phyloP scores from a whole-genome alignment of 2,113 vertebrate genomes.

The Cryptomyrus ogoouensis region DNA sequence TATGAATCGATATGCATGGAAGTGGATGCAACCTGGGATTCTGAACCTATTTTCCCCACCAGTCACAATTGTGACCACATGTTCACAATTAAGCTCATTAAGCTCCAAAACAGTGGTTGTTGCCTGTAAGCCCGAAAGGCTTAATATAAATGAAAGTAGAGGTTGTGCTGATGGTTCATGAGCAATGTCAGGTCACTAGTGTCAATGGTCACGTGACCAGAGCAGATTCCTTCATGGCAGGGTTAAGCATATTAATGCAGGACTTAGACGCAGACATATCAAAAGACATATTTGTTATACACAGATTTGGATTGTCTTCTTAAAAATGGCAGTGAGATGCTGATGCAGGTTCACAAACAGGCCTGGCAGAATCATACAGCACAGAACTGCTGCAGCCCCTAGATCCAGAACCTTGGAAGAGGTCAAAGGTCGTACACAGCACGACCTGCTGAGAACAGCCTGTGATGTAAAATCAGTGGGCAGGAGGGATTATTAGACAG shows the following conservation, averaged over 20 bases:
- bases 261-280: background rate
- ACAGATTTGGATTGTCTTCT: background rate
- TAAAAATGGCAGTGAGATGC: conserved; percentile 7
- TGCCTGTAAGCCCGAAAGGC: background rate
- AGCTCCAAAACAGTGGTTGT: background rate
- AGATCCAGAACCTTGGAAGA: background rate
- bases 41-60: background rate
- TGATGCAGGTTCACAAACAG: background rate
- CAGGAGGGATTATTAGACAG: background rate
- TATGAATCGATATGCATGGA: background rate
- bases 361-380: background rate
- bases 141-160: background rate
- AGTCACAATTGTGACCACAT: background rate
- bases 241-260: background rate
- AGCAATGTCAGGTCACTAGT: background rate
- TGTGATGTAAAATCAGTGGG: background rate
- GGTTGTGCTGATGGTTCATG: background rate
- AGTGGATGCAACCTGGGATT: background rate
- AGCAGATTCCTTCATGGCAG: background rate
- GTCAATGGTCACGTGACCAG: background rate
- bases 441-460: background rate
- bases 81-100: background rate
- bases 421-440: background rate
- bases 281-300: background rate
- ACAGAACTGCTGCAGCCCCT: background rate